phyloP scores from a whole-genome alignment of 2,113 vertebrate genomes.

The Centropus unirufus region DNA sequence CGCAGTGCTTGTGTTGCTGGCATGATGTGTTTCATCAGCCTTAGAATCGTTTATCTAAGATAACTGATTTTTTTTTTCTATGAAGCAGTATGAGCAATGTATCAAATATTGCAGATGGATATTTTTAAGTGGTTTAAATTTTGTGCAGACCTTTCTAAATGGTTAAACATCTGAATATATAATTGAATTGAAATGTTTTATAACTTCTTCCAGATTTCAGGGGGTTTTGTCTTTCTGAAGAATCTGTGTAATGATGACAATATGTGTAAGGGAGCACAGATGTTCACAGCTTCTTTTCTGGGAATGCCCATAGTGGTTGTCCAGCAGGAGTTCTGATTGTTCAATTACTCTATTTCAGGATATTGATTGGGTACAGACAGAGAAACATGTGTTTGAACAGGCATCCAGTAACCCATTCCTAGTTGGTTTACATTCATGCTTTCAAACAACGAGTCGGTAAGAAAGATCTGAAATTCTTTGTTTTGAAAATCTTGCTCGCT shows the following conservation, averaged over 20 bases:
- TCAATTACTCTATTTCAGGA: slow-evolving; percentile 82
- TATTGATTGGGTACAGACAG: slow-evolving; percentile 99
- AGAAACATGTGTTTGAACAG: slow-evolving; percentile 99
- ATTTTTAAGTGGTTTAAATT: not conserved
- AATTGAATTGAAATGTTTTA: not conserved
- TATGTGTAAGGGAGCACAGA: not conserved
- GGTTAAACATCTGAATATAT: not conserved
- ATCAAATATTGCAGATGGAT: not conserved
- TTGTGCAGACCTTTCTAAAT: not conserved
- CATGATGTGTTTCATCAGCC: not conserved
- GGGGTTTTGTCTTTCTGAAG: not conserved
- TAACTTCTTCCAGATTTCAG: not conserved
- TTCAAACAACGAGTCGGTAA: slow-evolving; percentile 99
- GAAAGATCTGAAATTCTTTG: slow-evolving; percentile 49
- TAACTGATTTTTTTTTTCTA: not conserved
- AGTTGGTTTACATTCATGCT: slow-evolving; percentile 97
- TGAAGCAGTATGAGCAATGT: not conserved
- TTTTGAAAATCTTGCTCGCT: not conserved
- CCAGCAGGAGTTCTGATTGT: slow-evolving; percentile 50
- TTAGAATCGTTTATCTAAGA: not conserved
- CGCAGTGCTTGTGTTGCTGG: not conserved
- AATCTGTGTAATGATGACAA: not conserved
- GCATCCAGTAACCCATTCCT: slow-evolving; percentile 97
- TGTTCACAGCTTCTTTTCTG: not conserved
- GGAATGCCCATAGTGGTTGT: not conserved